Base-by-base conservation (phyloP, 2,888 invertebrate species). In the Apeira syringaria region DNA sequence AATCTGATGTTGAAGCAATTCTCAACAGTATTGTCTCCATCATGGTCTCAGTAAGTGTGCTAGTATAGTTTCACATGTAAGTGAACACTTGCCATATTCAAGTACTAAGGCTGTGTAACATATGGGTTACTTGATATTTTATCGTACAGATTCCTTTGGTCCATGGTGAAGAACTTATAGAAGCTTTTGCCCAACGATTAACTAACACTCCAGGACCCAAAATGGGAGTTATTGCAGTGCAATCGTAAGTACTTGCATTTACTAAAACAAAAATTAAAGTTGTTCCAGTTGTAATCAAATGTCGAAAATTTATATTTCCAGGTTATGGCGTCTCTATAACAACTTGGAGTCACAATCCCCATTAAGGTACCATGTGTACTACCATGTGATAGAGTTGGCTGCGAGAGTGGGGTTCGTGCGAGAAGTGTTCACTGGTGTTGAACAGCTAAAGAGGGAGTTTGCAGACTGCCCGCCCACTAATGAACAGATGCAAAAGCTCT, bases 11-110 rank as follows among this genome's bases (percentile, higher is more conserved):
- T 62, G 99, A 99, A 91, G 95, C 95, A 61, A 95, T 98, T 37
- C 91, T 99, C 6, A 98, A 98, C 87, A 98, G 98, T 76, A 97
- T 99, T 81, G 98, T 98, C 2, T 98, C 98, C 3, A 96, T 99
- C 56, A 94, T 99, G 92, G 96, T 98, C 46, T 93, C 95, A 61
- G 96, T 96, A 86, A 91, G 87, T 84, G 22, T 42, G 1, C 13
- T 22, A n/a, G 8, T 2, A 20, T 9, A 9, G n/a, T n/a, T n/a
- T n/a, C n/a, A n/a, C n/a, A n/a, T n/a, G n/a, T n/a, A n/a, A n/a
- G n/a, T n/a, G n/a, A n/a, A n/a, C n/a, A n/a, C n/a, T n/a, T n/a
- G n/a, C n/a, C n/a, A n/a, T n/a, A n/a, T n/a, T n/a, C n/a, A n/a
- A n/a, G n/a, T n/a, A n/a, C n/a, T n/a, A n/a, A n/a, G n/a, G n/a